A percentile compares a stretch with the other conserved stretches of the same genome.
Evolutionary conservation across 2,888 invertebrate species (phyloP).

Genomic region (Buathra laborator): DNA sequence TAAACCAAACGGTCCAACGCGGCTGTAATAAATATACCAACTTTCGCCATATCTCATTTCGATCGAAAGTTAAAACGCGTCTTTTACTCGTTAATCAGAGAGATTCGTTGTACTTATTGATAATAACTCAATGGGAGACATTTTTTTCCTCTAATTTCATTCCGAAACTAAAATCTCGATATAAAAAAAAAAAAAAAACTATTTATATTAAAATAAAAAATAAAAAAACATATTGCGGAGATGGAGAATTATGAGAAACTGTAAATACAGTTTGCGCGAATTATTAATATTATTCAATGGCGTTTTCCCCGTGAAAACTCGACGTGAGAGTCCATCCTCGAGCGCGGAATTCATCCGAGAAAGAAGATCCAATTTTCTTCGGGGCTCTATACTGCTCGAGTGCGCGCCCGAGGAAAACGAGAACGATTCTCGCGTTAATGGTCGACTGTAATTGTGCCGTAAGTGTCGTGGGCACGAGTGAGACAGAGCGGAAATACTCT

Average conservation of each 20-base stretch:
- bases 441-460: slow-evolving; percentile 59
- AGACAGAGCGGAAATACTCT: slow-evolving; percentile 29
- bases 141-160: background rate
- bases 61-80: background rate
- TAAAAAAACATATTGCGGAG: background rate
- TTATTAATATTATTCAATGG: slow-evolving; percentile 31
- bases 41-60: no score
- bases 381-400: slow-evolving; percentile 11
- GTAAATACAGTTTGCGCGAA: slow-evolving; percentile 1
- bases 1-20: background rate
- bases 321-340: slow-evolving; percentile 16
- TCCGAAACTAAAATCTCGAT: no score
- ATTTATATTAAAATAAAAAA: background rate
- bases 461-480: slow-evolving; percentile 46
- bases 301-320: background rate
- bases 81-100: background rate
- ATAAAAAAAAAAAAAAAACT: no score
- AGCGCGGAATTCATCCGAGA: slow-evolving; percentile 21
- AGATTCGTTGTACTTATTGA: background rate
- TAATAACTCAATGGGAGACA: background rate
- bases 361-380: slow-evolving; percentile 59
- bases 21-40: background rate
- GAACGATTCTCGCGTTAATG: slow-evolving; percentile 54
- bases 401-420: slow-evolving; percentile 31
- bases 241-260: slow-evolving; percentile 3